Evolutionary conservation across 2,113 vertebrate species (phyloP).

Genomic region (Psilopogon haemacephalus): DNA sequence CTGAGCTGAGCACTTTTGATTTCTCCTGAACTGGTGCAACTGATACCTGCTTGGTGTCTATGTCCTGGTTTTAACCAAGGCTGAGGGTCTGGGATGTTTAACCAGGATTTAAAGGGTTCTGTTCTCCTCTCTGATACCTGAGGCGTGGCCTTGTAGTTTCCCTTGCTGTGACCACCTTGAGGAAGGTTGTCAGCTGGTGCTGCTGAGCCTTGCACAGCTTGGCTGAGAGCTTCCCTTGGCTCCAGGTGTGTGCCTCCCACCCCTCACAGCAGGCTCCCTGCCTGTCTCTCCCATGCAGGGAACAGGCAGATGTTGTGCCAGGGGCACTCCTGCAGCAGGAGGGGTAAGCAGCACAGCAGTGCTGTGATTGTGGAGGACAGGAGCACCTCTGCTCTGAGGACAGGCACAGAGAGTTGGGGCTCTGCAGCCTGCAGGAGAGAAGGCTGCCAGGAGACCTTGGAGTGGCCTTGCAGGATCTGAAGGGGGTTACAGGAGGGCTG

Average conservation of each 20-base stretch:
- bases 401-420: too few relatives aligned
- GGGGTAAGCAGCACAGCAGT: background rate
- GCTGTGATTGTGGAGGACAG: too few relatives aligned
- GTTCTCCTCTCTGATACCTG: background rate
- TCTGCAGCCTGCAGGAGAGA: too few relatives aligned
- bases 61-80: background rate
- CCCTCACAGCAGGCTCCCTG: slow-evolving; percentile 25
- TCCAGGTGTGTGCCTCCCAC: slow-evolving; percentile 36
- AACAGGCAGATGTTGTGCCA: background rate
- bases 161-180: background rate
- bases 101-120: background rate
- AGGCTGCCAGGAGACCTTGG: too few relatives aligned
- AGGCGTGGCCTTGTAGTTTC: background rate
- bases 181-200: background rate
- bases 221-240: background rate
- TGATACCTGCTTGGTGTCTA: background rate
- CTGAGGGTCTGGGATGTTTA: background rate
- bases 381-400: too few relatives aligned
- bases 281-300: slow-evolving; percentile 15
- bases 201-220: background rate
- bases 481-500: too few relatives aligned
- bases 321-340: background rate
- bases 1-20: background rate
- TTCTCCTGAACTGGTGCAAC: background rate
- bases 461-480: too few relatives aligned